Base-by-base conservation (phyloP, 2,797 vertebrate species). In the Sebastes oblongus region DNA sequence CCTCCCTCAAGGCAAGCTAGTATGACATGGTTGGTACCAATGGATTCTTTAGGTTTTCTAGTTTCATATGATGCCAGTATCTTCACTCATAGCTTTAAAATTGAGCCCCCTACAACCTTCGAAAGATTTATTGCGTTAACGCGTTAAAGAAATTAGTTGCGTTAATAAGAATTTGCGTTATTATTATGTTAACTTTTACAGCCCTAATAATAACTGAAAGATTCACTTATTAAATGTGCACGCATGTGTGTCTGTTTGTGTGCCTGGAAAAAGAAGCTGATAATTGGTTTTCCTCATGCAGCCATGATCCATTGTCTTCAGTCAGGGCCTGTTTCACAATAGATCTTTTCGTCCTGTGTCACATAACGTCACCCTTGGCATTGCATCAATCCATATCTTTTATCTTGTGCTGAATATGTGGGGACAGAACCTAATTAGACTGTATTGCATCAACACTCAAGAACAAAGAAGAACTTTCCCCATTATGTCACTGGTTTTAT, bases 321-420 rank as follows among this genome's bases (percentile, higher is more conserved):
- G n/a, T 65, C 54, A 70, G n/a, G 46, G 32, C 61, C 66, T 70
- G 60, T 77, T 59, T 74, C 55, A 65, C 22, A 24, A 78, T n/a
- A 67, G 54, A 11, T 29, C n/a, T 32, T 70, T 39, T 22, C 76
- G 27, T 66, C 27, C 54, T 60, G 61, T 75, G 77, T 83, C 78
- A 67, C 77, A 7, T 72, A 25, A 62, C 2, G 3, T 87, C 76
- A 62, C 79, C 58, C 61, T 76, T 89, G 54, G 83, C 74, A 85
- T 85, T 81, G 78, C 89, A 88, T 86, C 72, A 32, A 54, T 74
- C 65, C 54, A 59, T 72, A 55, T 72, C 36, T 76, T 65, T 80
- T 81, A 74, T 70, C 39, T 64, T 56, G 27, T 36, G 64, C 39
- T 86, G 39, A 75, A 62, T 75, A 34, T 74, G 58, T 3, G 1